phyloP scores from a whole-genome alignment of 2,888 invertebrate genomes.

The Plebejus argus region DNA sequence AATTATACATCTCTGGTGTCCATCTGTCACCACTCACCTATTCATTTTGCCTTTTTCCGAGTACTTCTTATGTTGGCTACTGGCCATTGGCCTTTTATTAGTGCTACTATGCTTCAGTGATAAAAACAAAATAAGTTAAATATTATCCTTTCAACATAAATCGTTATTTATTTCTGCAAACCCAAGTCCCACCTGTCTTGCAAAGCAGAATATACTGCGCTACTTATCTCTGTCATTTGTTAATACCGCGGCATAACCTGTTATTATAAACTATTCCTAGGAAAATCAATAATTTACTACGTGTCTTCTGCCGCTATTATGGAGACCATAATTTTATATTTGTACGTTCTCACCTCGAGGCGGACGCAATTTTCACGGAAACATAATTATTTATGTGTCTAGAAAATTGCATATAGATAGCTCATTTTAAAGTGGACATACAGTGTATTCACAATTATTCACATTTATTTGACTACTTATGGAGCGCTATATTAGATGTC shows the following conservation, averaged over 20 bases:
- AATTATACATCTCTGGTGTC: too few species aligned
- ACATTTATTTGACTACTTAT: too few species aligned
- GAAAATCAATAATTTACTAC: constrained; percentile 15
- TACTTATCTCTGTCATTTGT: constrained; percentile 15
- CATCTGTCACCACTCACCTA: too few species aligned
- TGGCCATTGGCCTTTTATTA: too few species aligned
- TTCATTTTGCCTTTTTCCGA: too few species aligned
- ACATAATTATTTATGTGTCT: not conserved
- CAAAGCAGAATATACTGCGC: constrained; percentile 1
- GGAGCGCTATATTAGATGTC: too few species aligned
- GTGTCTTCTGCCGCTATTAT: constrained; percentile 2
- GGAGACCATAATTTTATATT: constrained; percentile 14
- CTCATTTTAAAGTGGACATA: not conserved
- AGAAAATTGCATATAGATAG: constrained; percentile 12
- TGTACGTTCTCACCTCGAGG: constrained; percentile 5
- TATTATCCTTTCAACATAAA: constrained; percentile 18
- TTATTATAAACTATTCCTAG: constrained; percentile 10
- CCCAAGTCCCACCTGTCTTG: not conserved
- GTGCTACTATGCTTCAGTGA: too few species aligned
- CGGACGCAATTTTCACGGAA: constrained; percentile 6
- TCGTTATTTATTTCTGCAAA: constrained; percentile 12
- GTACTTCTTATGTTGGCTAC: too few species aligned
- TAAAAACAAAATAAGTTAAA: not conserved
- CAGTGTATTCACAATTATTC: not conserved
- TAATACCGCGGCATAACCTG: constrained; percentile 2